Evolutionary conservation across 2,888 invertebrate species (phyloP).

Genomic region (Nomada ruficornis): DNA sequence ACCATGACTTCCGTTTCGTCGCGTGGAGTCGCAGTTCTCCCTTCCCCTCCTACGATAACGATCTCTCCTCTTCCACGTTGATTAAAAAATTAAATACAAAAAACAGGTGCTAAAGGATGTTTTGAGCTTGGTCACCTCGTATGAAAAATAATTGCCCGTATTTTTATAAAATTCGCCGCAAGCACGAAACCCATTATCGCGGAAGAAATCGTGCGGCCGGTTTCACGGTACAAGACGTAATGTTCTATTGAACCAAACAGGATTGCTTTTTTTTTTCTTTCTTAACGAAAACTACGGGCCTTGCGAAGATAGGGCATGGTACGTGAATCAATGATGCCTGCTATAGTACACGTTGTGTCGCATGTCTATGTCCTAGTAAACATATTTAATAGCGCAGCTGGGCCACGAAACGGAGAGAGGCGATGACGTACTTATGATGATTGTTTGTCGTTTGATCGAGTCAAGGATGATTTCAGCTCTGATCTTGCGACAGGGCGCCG

Average conservation of each 20-base stretch:
- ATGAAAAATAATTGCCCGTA: slow-evolving; percentile 67
- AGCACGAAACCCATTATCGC: slow-evolving; percentile 21
- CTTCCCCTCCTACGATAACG: not conserved
- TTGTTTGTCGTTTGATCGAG: slow-evolving; percentile 75
- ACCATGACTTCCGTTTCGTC: slow-evolving; percentile 16
- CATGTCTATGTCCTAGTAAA: slow-evolving; percentile 74
- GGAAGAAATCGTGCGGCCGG: slow-evolving; percentile 14
- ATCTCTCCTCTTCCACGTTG: slow-evolving; percentile 33
- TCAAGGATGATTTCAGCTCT: slow-evolving; percentile 83
- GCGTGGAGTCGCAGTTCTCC: not conserved
- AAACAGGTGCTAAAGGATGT: slow-evolving; percentile 52
- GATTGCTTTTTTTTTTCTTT: slow-evolving; percentile 25
- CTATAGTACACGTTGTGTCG: slow-evolving; percentile 65
- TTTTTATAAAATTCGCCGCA: slow-evolving; percentile 25
- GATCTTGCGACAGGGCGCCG: slow-evolving; percentile 87
- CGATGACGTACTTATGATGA: slow-evolving; percentile 77
- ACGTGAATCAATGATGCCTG: slow-evolving; percentile 56
- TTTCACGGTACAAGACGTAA: slow-evolving; percentile 22
- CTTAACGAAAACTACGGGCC: slow-evolving; percentile 23
- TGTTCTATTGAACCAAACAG: slow-evolving; percentile 43
- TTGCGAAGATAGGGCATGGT: slow-evolving; percentile 55
- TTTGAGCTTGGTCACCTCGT: slow-evolving; percentile 59
- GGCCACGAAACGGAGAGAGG: slow-evolving; percentile 82
- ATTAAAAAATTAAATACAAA: slow-evolving; percentile 68
- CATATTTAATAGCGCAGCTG: slow-evolving; percentile 77